Conservation (phyloP, 2,888 invertebrate genomes). For the Parascotia fuliginaria region DNA sequence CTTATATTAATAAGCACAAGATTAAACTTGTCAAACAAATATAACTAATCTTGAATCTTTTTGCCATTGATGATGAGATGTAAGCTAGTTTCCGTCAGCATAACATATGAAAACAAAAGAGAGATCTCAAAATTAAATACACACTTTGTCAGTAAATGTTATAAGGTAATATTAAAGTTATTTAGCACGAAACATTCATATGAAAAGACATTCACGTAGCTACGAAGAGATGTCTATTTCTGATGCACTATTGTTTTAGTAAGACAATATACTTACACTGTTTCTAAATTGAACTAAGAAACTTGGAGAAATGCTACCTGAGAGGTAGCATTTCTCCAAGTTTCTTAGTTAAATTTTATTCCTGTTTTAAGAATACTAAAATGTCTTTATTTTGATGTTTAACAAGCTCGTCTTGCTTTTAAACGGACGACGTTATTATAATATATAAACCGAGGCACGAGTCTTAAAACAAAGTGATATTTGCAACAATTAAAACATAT, state of each 20-base stretch:
- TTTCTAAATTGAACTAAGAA: conserved; percentile 14
- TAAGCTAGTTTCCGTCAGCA: too few species aligned
- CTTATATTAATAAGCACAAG: too few species aligned
- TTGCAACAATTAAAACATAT: not conserved
- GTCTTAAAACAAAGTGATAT: not conserved
- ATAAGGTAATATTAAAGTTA: not conserved
- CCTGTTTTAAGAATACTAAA: conserved; percentile 11
- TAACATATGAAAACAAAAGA: not conserved
- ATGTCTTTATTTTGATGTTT: conserved; percentile 21
- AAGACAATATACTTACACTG: conserved; percentile 8
- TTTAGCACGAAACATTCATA: conserved; percentile 2
- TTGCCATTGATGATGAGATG: too few species aligned
- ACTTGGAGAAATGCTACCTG: conserved; percentile 4
- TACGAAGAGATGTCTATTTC: conserved; percentile 3
- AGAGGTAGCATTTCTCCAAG: conserved; percentile 6
- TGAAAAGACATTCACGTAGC: conserved; percentile 1
- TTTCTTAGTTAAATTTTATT: conserved; percentile 12
- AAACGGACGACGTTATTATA: conserved; percentile 12
- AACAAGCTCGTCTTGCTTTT: conserved; percentile 27
- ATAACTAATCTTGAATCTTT: too few species aligned
- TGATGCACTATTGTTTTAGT: conserved; percentile 13
- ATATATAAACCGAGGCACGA: conserved; percentile 1
- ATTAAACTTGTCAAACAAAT: too few species aligned
- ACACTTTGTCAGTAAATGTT: not conserved
- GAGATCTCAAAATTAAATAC: not conserved